A percentile compares a stretch with the other conserved stretches of the same genome.
phyloP scores from a whole-genome alignment of 2,797 vertebrate genomes.

The Menidia menidia region DNA sequence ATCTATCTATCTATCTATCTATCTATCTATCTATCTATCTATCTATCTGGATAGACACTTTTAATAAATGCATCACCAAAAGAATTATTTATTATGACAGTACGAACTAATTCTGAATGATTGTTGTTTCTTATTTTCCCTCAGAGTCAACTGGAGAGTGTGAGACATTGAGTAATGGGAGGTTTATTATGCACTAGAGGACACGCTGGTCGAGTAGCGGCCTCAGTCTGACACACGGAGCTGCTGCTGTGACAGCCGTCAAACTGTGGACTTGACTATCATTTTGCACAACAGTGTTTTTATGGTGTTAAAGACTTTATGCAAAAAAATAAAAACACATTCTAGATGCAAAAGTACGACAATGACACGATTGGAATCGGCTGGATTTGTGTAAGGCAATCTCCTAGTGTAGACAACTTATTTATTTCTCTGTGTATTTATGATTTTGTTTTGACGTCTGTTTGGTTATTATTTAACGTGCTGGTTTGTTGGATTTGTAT shows the following conservation, averaged over 20 bases:
- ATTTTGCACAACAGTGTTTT: slow-evolving; percentile 87
- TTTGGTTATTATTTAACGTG: slow-evolving; percentile 70
- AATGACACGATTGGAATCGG: slow-evolving; percentile 56
- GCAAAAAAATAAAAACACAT: slow-evolving; percentile 78
- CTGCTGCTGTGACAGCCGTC: slow-evolving; percentile 67
- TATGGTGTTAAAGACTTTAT: slow-evolving; percentile 82
- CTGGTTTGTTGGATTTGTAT: slow-evolving; percentile 61
- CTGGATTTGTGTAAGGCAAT: slow-evolving; percentile 80
- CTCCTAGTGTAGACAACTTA: slow-evolving; percentile 75
- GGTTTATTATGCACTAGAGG: slow-evolving; percentile 84
- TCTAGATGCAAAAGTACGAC: slow-evolving; percentile 73
- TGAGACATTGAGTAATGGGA: slow-evolving; percentile 59
- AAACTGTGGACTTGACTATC: slow-evolving; percentile 82
- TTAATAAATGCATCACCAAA: not conserved
- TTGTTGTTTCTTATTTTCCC: slow-evolving; percentile 5
- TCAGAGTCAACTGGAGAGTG: slow-evolving; percentile 56
- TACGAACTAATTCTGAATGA: slow-evolving; percentile 1
- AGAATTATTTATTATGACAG: not conserved
- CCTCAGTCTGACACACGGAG: slow-evolving; percentile 63
- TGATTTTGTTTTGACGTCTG: slow-evolving; percentile 61
- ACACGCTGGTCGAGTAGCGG: slow-evolving; percentile 61
- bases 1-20: slow-evolving; percentile 40
- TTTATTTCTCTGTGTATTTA: slow-evolving; percentile 81
- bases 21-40: slow-evolving; percentile 31
- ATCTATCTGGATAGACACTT: not conserved